Evolutionary conservation across 1,140 invertebrate species (phyloP), one percentile per base, ranked within the genome.

Genomic region (Achatina immaculata): DNA sequence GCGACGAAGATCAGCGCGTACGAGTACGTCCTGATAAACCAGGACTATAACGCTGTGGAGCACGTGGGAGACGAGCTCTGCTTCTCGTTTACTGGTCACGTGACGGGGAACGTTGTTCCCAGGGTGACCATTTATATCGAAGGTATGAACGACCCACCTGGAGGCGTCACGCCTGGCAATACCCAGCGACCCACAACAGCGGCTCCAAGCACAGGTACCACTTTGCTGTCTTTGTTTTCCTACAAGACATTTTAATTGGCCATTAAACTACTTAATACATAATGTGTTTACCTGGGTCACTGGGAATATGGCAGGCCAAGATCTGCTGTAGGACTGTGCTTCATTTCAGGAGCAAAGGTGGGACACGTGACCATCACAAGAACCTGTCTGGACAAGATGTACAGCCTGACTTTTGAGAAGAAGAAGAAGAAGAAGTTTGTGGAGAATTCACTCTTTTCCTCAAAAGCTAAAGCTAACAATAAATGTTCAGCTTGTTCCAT

Each of bases 181-280:
- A 51, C 74, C 19, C 43, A 19, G 11, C 72, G 38, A 14, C 31
- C 43, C 0, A 36, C 24, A n/a, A 73, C 78, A 14, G 42, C 7
- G 0, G 65, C 65, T 36, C 77, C 77, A 21, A 68, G 28, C 65
- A 78, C 77, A 2, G 77, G 40, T 48, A 31, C n/a, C n/a, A n/a
- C n/a, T n/a, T n/a, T n/a, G n/a, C n/a, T n/a, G n/a, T 40, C 34
- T 86, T 92, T 82, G 93, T 92, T 0, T 76, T 94, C 55, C 85
- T 87, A 71, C 85, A 92, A 43, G 94, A 93, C 14, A 88, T 94
- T 42, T 86, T 94, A 75, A 94, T 94, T 87, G 94, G 94, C 86
- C 93, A 94, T 86, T n/a, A n/a, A n/a, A n/a, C n/a, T n/a, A n/a
- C n/a, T n/a, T n/a, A n/a, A n/a, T n/a, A n/a, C n/a, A n/a, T n/a